These are phyloP conservation scores for Amblyjoppa proteus DNA, from an alignment of 2,888 invertebrate species.

Conservation along the genomic window DNA sequence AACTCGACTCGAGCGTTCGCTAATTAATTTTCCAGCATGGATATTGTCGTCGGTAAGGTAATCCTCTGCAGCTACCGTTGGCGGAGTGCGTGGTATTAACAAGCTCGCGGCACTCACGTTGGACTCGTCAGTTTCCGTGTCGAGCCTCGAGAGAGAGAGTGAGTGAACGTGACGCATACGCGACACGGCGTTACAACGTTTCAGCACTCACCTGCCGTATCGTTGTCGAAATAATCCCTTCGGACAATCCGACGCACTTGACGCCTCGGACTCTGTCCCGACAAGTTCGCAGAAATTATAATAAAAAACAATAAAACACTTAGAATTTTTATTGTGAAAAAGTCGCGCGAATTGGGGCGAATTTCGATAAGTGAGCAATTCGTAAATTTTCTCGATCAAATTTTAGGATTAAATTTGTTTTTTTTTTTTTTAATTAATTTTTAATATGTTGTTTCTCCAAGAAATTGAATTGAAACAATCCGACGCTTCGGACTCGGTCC, in stretches of 20 bases:
- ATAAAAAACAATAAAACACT: not conserved
- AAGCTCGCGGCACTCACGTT: slow-evolving; percentile 10
- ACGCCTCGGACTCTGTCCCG: slow-evolving; percentile 6
- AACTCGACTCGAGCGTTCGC: slow-evolving; percentile 36
- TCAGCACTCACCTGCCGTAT: slow-evolving; percentile 10
- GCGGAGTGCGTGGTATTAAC: not conserved
- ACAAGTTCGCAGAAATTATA: slow-evolving; percentile 9
- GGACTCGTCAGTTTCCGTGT: slow-evolving; percentile 3
- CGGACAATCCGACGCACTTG: slow-evolving; percentile 8
- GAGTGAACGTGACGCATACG: not conserved
- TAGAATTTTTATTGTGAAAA: not conserved
- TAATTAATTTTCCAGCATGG: slow-evolving; percentile 58
- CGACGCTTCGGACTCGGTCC: not conserved
- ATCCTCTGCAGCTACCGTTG: not conserved
- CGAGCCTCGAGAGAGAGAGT: not conserved
- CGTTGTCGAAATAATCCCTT: slow-evolving; percentile 8
- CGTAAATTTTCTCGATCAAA: no score
- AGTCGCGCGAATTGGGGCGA: not conserved
- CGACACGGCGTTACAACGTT: slow-evolving; percentile 4
- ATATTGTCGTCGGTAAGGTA: not conserved
- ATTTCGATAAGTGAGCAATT: not conserved
- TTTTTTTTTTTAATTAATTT: not conserved
- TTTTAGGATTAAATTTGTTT: no score
- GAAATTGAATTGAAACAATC: not conserved
- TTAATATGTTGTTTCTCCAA: not conserved